A percentile compares a stretch with the other conserved stretches of the same genome.
These are phyloP conservation scores for Drosophila neocordata DNA, from an alignment of 1,140 invertebrate genomes.

Conservation along the genomic window DNA sequence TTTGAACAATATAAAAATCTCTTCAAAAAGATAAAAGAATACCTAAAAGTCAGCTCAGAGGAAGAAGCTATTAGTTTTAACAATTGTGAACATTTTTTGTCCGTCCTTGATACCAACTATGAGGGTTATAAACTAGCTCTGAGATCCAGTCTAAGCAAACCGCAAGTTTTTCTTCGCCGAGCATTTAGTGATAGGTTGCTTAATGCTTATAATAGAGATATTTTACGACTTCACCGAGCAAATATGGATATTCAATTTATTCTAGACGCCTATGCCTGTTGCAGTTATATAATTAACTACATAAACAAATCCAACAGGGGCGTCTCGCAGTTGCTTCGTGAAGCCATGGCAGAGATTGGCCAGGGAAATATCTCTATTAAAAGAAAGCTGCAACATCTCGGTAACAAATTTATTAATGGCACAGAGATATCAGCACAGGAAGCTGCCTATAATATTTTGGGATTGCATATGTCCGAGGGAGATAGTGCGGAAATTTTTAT, in stretches of 20 bases:
- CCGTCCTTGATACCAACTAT: too few species aligned
- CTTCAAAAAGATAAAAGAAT: too few species aligned
- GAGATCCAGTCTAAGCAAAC: too few species aligned
- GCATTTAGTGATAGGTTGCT: not conserved
- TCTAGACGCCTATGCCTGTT: not conserved
- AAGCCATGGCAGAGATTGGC: not conserved
- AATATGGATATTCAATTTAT: not conserved
- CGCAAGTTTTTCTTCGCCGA: too few species aligned
- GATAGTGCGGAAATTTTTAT: too few species aligned
- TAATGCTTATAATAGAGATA: not conserved
- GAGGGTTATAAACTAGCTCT: too few species aligned
- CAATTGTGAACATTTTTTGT: too few species aligned
- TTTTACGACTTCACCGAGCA: not conserved
- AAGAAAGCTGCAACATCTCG: not conserved
- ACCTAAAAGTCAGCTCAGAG: too few species aligned
- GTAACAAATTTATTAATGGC: not conserved
- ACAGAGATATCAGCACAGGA: conserved; percentile 3
- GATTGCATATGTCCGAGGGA: not conserved
- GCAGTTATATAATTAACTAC: not conserved
- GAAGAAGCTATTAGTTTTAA: too few species aligned
- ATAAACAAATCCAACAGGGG: not conserved
- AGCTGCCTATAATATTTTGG: not conserved
- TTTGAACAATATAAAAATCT: too few species aligned
- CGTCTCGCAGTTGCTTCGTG: not conserved
- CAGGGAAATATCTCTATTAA: too few species aligned